Evolutionary conservation across 1,140 invertebrate species (phyloP).

Genomic region (Musca vetustissima): DNA sequence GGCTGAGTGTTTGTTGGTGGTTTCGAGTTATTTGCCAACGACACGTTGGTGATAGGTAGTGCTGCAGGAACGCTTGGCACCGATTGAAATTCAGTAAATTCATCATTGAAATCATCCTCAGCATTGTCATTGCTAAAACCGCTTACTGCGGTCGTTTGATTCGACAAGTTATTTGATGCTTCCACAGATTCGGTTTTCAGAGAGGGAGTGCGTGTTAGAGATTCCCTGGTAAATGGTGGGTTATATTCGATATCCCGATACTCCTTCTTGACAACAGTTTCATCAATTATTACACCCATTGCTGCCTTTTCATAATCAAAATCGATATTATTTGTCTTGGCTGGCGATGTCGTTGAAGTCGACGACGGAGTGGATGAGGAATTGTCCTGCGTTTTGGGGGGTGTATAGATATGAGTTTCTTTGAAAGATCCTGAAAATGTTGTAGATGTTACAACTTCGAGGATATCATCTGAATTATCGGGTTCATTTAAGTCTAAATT

Average conservation of each 20-base stretch:
- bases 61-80: slow-evolving; percentile 30
- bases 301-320: slow-evolving; percentile 54
- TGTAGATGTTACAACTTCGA: slow-evolving; percentile 24
- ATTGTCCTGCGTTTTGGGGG: slow-evolving; percentile 40
- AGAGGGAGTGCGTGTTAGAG: background rate
- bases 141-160: background rate
- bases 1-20: background rate
- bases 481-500: background rate
- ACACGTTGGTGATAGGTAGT: background rate
- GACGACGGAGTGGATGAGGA: slow-evolving; percentile 23
- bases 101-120: slow-evolving; percentile 34
- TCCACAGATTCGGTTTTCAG: background rate
- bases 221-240: slow-evolving; percentile 31
- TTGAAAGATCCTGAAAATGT: slow-evolving; percentile 48
- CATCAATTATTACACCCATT: slow-evolving; percentile 52
- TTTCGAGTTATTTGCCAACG: slow-evolving; percentile 29
- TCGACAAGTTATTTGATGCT: background rate
- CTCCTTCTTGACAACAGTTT: slow-evolving; percentile 54
- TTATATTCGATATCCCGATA: slow-evolving; percentile 55
- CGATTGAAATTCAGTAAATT: slow-evolving; percentile 53
- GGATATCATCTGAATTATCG: background rate
- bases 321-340: slow-evolving; percentile 39
- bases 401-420: slow-evolving; percentile 54
- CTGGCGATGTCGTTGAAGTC: background rate
- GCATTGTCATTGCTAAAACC: background rate